Base-by-base conservation (phyloP, 2,888 invertebrate genomes). In the Alsophila aescularia region DNA sequence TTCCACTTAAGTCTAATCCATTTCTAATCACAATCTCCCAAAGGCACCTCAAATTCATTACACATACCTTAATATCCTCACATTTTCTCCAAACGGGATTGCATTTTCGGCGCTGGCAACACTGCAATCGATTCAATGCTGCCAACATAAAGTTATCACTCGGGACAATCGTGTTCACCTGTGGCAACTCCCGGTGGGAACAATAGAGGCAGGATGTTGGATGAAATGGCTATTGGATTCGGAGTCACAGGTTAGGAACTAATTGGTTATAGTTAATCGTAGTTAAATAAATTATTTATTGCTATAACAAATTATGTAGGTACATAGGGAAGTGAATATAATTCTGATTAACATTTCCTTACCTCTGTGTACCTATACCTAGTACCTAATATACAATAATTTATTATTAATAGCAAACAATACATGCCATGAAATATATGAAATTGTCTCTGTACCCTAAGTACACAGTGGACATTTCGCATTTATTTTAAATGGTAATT, bases 131-230 rank as follows among this genome's bases (percentile, higher is more conserved):
- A 56, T 56, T 56, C 55, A 45, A 24, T 51, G 50, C 18, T 51
- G 55, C 50, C 55, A 51, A 55, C 55, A 50, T 56, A 51, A 56
- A 50, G 50, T 51, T 54, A 43, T 54, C 54, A 40, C 44, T 39
- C 14, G 49, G 49, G 54, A 54, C 49, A 52, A 52, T 52, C 37
- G 42, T 10, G 13, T 37, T 56, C 57, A 58, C 57, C 57, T 58
- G 56, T 56, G 42, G 49, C 37, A 56, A 50, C 41, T 54, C 54
- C 45, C 56, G 24, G 8, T 41, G 35, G 1, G 15, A 45, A 52
- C 56, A 47, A 52, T 41, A 12, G 56, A 45, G n/a, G 9, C 24
- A 42, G 41, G 42, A 48, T 43, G 27, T 42, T 14, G 39, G 43
- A 44, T 49, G 29, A 24, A 41, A 41, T 16, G 5, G 29, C 15